Evolutionary conservation across 2,113 vertebrate species (phyloP), one percentile per base, ranked within the genome.

Genomic region (Otolemur garnettii): DNA sequence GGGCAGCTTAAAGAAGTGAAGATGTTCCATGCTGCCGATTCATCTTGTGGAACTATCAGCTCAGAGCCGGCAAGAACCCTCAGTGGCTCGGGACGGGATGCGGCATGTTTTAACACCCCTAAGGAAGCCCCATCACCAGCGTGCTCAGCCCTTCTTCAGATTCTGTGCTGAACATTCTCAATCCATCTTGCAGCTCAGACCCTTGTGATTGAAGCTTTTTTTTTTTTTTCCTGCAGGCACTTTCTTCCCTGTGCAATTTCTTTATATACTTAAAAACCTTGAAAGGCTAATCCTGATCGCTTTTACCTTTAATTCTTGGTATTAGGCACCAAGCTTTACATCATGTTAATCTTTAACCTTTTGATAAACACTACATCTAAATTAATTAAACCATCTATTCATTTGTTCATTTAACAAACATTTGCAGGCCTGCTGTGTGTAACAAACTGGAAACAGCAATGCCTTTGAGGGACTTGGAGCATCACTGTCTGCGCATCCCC

Each of bases 261-360:
- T 92, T 90, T 93, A 85, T 35, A 72, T 45, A 82, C 26, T 72
- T 62, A 84, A 87, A 97, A 90, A 79, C 28, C 28, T 9, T 26
- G 28, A 72, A 66, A 66, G 45, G 42, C 6, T 22, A 94, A 94
- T 85, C 38, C 45, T 60, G 78, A 94, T 85, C 79, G 42, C 33
- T 88, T 90, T 88, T 91, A 91, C 50, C 28, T 78, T 82, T 89
- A 95, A 79, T 88, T 88, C n/a, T 85, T 94, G 35, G 24, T 88
- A 77, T 81, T 88, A 89, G 45, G 64, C 35, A 91, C 17, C 15
- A 81, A 77, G 42, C 57, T 90, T 82, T 82, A 22, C 5, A 60
- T 59, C 17, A 60, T 71, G n/a, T 77, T 89, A 95, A 69, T 91
- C 82, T 95, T 75, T 88, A 78, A 87, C n/a, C 21, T 42, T 87